Evolutionary conservation across 2,113 vertebrate genomes (phyloP).

Genomic region (Brachyhypopomus occidentalis): DNA sequence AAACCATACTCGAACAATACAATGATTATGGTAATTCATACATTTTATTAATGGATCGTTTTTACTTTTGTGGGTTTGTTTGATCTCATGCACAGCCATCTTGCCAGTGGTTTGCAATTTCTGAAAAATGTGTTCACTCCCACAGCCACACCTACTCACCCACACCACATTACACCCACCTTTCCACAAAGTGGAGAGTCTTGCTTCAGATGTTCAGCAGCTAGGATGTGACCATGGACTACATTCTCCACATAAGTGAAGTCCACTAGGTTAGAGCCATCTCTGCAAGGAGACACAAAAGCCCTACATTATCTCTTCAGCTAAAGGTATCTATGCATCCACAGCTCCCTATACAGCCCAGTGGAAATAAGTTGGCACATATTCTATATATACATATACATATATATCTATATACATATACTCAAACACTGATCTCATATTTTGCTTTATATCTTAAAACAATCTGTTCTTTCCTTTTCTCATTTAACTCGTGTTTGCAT

Average conservation of each 20-base stretch:
- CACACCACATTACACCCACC: conserved; percentile 69
- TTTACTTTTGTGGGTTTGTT: no score
- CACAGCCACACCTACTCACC: no score
- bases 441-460: not conserved
- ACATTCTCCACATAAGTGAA: conserved; percentile 98
- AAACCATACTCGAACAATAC: no score
- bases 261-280: conserved; percentile 92
- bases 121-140: no score
- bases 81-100: no score
- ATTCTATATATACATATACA: no score
- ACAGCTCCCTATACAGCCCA: not conserved
- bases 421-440: not conserved
- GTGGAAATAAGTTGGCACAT: not conserved
- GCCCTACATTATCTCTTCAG: not conserved
- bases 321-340: not conserved
- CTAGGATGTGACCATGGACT: conserved; percentile 93
- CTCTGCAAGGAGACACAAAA: conserved; percentile 66
- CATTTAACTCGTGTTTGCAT: not conserved
- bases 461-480: not conserved
- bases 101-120: no score
- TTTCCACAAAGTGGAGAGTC: conserved; percentile 84
- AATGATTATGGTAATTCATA: no score
- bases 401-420: no score
- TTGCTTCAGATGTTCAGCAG: conserved; percentile 83
- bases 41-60: no score